These are phyloP conservation scores for Propithecus coquereli DNA, from an alignment of 2,113 vertebrate genomes.

Conservation along the genomic window DNA sequence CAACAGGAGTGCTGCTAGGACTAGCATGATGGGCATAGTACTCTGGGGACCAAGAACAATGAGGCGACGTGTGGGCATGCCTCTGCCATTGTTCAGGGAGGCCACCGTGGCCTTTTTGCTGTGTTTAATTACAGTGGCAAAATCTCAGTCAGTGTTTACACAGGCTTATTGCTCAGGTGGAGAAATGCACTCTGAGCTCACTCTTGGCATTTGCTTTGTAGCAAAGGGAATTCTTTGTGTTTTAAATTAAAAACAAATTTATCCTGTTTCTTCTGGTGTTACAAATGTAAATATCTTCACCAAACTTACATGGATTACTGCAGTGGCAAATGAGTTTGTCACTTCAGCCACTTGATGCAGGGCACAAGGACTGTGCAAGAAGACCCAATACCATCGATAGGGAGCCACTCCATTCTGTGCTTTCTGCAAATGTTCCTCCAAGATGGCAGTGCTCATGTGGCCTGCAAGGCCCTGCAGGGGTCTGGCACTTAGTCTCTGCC, in stretches of 20 bases:
- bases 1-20: constrained; percentile 18
- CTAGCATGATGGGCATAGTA: not conserved
- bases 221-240: not conserved
- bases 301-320: not conserved
- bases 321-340: not conserved
- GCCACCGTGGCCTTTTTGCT: constrained; percentile 33
- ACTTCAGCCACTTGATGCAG: not conserved
- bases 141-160: constrained; percentile 37
- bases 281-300: not conserved
- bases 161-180: constrained; percentile 30
- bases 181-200: not conserved
- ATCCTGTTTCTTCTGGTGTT: not conserved
- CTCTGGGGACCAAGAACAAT: not conserved
- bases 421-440: not conserved
- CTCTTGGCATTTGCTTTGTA: constrained; percentile 14
- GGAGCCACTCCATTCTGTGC: not conserved
- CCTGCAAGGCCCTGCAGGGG: not conserved
- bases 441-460: not conserved
- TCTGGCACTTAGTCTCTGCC: no score
- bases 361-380: not conserved
- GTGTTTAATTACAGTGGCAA: constrained; percentile 49
- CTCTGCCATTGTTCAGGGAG: not conserved
- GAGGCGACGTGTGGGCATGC: not conserved
- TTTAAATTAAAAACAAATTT: constrained; percentile 48
- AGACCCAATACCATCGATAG: rapidly evolving